Percentiles rank a stretch among this genome's conserved stretches.
phyloP scores from a whole-genome alignment of 2,797 vertebrate species.

The Protonibea diacanthus region DNA sequence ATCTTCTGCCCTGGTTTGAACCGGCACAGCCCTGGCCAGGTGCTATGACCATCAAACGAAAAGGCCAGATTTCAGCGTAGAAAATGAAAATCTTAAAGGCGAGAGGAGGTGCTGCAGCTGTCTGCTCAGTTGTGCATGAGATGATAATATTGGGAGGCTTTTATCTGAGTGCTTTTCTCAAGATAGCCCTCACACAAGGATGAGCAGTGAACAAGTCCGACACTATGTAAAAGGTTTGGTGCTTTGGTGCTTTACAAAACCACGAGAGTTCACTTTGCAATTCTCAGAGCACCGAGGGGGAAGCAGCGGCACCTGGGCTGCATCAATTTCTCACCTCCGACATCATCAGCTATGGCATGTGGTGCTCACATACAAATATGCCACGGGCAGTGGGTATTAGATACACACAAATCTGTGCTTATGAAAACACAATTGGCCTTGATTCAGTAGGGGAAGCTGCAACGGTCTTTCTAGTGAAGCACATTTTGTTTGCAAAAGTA shows the following conservation, averaged over 20 bases:
- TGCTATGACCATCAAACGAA: slow-evolving; percentile 4
- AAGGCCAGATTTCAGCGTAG: neutral
- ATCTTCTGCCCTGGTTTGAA: slow-evolving; percentile 30
- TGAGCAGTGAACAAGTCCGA: slow-evolving; percentile 67
- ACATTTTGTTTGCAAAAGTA: neutral
- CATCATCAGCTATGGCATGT: slow-evolving; percentile 15
- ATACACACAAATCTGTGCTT: slow-evolving; percentile 15
- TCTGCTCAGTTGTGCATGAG: slow-evolving; percentile 78
- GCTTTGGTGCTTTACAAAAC: slow-evolving; percentile 45
- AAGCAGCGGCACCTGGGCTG: slow-evolving; percentile 9
- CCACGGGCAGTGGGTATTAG: neutral
- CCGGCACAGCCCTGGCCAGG: neutral
- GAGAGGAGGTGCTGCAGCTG: slow-evolving; percentile 41
- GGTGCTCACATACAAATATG: neutral
- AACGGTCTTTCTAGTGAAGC: neutral
- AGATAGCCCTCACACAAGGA: slow-evolving; percentile 72
- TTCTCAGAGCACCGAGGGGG: slow-evolving; percentile 39
- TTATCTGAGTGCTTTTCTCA: slow-evolving; percentile 78
- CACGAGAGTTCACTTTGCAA: slow-evolving; percentile 30
- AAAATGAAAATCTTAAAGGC: slow-evolving; percentile 42
- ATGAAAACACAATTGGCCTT: neutral
- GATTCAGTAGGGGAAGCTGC: neutral
- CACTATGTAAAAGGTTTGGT: slow-evolving; percentile 61
- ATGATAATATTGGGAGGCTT: slow-evolving; percentile 76
- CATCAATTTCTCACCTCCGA: slow-evolving; percentile 37